Evolutionary conservation across 1,140 invertebrate species (phyloP).

Genomic region (Zaprionus camerounensis): DNA sequence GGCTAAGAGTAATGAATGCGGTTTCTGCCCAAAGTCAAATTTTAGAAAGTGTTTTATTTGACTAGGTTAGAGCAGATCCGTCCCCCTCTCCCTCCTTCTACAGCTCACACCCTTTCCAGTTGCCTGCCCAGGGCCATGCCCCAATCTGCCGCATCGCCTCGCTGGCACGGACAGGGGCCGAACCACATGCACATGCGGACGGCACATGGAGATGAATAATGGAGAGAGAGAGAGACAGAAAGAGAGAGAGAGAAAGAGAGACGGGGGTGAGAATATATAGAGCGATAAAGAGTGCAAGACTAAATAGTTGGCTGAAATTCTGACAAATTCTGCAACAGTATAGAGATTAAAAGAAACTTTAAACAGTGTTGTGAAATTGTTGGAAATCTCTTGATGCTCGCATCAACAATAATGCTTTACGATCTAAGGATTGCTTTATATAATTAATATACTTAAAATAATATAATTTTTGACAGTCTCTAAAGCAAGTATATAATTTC

Average conservation of each 20-base stretch:
- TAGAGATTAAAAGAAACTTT: neutral
- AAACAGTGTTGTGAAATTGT: neutral
- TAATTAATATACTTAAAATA: no score
- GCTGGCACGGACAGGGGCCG: slow-evolving; percentile 16
- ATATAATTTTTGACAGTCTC: no score
- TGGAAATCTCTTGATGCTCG: neutral
- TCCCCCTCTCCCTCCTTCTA: neutral
- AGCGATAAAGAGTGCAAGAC: neutral
- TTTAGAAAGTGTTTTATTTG: slow-evolving; percentile 83
- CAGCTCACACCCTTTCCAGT: neutral
- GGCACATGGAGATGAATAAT: neutral
- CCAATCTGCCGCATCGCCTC: neutral
- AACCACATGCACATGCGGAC: slow-evolving; percentile 17
- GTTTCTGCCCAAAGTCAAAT: slow-evolving; percentile 83
- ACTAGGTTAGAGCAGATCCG: slow-evolving; percentile 66
- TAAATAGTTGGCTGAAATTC: neutral
- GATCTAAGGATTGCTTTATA: no score
- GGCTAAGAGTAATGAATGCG: slow-evolving; percentile 83
- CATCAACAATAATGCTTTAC: no score
- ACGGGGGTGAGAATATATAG: neutral
- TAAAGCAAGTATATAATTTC: no score
- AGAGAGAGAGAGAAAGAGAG: neutral
- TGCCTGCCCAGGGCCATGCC: neutral
- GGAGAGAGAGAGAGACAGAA: neutral
- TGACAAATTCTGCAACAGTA: neutral